phyloP scores from a whole-genome alignment of 2,888 invertebrate genomes.

The Leptinotarsa peninsularis region DNA sequence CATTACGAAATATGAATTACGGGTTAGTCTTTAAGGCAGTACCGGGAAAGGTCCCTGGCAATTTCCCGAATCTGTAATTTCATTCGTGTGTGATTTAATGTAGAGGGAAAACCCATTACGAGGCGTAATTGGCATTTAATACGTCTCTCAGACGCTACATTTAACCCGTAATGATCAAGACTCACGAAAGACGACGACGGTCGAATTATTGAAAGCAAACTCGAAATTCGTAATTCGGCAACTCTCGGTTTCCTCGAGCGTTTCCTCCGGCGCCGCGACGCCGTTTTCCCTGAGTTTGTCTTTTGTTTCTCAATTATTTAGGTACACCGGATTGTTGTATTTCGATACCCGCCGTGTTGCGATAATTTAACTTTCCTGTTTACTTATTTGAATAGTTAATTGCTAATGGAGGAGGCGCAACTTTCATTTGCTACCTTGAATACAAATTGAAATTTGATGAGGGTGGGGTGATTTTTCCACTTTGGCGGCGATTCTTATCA shows the following conservation, averaged over 20 bases:
- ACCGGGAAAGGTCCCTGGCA: too few relatives aligned
- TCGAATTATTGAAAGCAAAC: constrained; percentile 4
- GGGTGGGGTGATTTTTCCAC: not conserved
- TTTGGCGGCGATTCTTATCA: too few relatives aligned
- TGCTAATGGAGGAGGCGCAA: not conserved
- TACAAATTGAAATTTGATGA: not conserved
- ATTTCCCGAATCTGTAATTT: not conserved
- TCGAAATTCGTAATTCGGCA: not conserved
- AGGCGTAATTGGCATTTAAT: not conserved
- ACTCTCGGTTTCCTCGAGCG: not conserved
- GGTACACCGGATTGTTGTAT: not conserved
- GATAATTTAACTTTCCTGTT: not conserved
- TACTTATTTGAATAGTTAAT: constrained; percentile 15
- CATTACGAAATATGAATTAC: too few relatives aligned
- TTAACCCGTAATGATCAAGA: constrained; percentile 8
- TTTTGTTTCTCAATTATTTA: constrained; percentile 7
- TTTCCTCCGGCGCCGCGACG: not conserved
- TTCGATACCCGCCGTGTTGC: constrained; percentile 1
- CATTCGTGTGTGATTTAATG: not conserved
- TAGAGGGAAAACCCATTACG: not conserved
- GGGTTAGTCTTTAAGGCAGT: too few relatives aligned
- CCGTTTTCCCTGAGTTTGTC: not conserved
- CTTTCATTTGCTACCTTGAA: not conserved
- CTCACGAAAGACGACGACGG: not conserved
- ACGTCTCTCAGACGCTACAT: not conserved